Base-by-base conservation (phyloP, 1,140 invertebrate genomes). In the Alviniconcha marisindica region DNA sequence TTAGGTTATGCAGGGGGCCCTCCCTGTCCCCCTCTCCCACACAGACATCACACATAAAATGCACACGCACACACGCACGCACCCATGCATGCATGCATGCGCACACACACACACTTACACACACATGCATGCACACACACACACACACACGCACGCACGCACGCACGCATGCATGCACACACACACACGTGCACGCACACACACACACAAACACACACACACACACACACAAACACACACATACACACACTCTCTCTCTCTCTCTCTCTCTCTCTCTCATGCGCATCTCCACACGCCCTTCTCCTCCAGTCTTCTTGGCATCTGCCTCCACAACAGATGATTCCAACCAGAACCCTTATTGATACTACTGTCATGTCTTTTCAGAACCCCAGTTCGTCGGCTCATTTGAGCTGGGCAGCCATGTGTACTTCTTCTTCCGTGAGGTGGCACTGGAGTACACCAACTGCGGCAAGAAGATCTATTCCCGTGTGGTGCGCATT, bases 361-460 rank as follows among this genome's bases (percentile, higher is more conserved):
- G n/a, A n/a, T n/a, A n/a, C n/a, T n/a, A n/a, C n/a, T n/a, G 18
- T 24, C 56, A 15, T 66, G 60, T 66, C 5, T 51, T 88, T 89
- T 18, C 82, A 93, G 92, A 97, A 86, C 96, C 97, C 0, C 96
- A 98, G 88, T 99, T 98, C 92, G 97, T 98, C 77, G 96, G 96
- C 1, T 97, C 97, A 77, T 98, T 98, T 91, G 97, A 98, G 91
- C 96, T 96, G 38, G 96, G 96, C 40, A 94, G 95, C 77, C 96
- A 96, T 92, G 96, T 98, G 0, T 98, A 97, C 90, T 98, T 98
- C 93, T 94, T 98, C 81, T 97, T 98, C 89, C 95, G 97, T 77
- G 98, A 99, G 93, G 95, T 95, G 10, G 97, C 97, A 14, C 95
- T 98, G 0, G 97, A 99, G 93, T 96, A 97, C 91, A 96, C 97